Percentiles rank a stretch among this genome's conserved stretches.
phyloP scores from a whole-genome alignment of 2,888 invertebrate species.

The Ganaspis brasiliensis region DNA sequence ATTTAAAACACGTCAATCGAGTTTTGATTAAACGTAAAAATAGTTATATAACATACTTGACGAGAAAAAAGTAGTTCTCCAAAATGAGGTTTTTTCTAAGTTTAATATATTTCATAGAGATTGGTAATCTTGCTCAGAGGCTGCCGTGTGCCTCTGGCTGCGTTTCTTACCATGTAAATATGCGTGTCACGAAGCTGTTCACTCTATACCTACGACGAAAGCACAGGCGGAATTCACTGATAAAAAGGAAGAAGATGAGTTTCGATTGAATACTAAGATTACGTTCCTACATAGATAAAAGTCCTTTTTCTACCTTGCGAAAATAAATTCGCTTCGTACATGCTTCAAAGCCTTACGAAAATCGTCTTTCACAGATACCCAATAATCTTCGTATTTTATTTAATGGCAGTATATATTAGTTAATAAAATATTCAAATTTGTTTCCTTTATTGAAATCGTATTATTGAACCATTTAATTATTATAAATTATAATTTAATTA shows the following conservation, averaged over 20 bases:
- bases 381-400: neutral
- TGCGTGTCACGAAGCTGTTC: constrained; percentile 60
- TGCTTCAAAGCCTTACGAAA: neutral
- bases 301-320: constrained; percentile 30
- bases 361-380: neutral
- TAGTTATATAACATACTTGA: neutral
- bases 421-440: neutral
- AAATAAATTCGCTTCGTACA: constrained; percentile 49
- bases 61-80: neutral
- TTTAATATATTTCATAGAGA: constrained; percentile 31
- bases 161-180: constrained; percentile 57
- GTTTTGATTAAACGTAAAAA: neutral
- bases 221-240: constrained; percentile 52
- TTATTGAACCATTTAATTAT: neutral
- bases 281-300: constrained; percentile 50
- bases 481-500: no score
- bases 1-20: neutral
- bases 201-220: constrained; percentile 50
- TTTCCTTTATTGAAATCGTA: neutral
- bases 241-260: constrained; percentile 55
- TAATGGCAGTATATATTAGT: neutral
- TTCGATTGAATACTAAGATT: constrained; percentile 57
- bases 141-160: constrained; percentile 44
- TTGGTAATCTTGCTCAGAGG: constrained; percentile 28
- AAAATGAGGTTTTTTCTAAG: neutral